phyloP scores from a whole-genome alignment of 2,888 invertebrate species.

The Synergus laeviventris region DNA sequence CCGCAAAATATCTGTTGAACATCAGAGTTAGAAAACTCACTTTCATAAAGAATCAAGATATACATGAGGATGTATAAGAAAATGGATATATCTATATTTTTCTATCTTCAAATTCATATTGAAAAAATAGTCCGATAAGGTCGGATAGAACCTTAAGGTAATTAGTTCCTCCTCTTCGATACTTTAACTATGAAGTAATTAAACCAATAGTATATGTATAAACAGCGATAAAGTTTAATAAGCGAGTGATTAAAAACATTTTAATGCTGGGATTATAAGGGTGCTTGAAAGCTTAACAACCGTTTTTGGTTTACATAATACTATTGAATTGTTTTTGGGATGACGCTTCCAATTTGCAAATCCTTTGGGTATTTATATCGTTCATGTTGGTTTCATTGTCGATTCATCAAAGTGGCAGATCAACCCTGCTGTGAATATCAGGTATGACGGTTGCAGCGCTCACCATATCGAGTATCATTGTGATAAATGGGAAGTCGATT shows the following conservation, averaged over 20 bases:
- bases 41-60: not conserved
- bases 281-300: not conserved
- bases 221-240: no score
- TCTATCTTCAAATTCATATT: not conserved
- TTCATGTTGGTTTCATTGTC: constrained; percentile 22
- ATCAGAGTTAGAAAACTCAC: constrained; percentile 6
- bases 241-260: no score
- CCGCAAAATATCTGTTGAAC: constrained; percentile 14
- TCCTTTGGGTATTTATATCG: constrained; percentile 16
- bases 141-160: no score
- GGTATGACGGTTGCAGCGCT: constrained; percentile 12
- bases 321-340: not conserved
- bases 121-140: not conserved
- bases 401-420: constrained; percentile 30
- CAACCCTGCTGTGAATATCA: constrained; percentile 7
- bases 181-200: no score
- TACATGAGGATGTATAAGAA: not conserved
- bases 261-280: no score
- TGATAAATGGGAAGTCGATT: constrained; percentile 19
- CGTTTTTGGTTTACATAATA: not conserved
- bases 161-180: no score
- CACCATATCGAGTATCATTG: not conserved
- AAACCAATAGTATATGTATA: no score
- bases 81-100: not conserved
- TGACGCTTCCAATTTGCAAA: not conserved